phyloP scores from a whole-genome alignment of 2,888 invertebrate genomes.

The Euphydryas editha region DNA sequence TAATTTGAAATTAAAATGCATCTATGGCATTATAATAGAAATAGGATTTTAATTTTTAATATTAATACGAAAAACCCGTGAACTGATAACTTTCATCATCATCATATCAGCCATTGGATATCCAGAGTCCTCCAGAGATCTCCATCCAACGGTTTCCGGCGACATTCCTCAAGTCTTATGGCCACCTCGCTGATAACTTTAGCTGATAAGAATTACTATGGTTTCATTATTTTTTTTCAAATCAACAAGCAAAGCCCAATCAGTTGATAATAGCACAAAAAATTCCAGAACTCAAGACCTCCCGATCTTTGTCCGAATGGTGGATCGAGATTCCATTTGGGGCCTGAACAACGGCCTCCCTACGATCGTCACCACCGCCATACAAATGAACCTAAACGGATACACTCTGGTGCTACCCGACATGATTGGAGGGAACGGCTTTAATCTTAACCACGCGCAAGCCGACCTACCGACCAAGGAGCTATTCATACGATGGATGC shows the following conservation, averaged over 20 bases:
- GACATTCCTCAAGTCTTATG: no score
- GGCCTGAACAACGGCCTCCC: slow-evolving; percentile 87
- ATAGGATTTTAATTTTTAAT: background rate
- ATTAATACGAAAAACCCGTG: no score
- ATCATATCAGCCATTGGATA: no score
- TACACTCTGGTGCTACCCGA: slow-evolving; percentile 91
- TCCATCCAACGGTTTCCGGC: no score
- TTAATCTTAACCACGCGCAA: slow-evolving; percentile 72
- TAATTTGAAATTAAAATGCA: no score
- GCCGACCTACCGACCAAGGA: slow-evolving; percentile 83
- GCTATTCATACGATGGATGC: slow-evolving; percentile 90
- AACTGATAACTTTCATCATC: no score
- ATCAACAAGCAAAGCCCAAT: no score
- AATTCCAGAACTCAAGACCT: slow-evolving; percentile 85
- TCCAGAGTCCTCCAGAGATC: no score
- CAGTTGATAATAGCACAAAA: background rate
- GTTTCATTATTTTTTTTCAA: no score
- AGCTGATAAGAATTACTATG: no score
- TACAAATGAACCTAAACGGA: slow-evolving; percentile 86
- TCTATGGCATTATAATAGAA: background rate
- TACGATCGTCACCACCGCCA: slow-evolving; percentile 88
- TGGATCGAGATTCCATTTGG: slow-evolving; percentile 90
- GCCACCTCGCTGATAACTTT: no score
- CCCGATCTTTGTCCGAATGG: slow-evolving; percentile 89
- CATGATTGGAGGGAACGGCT: slow-evolving; percentile 89